Conservation (phyloP, 2,797 vertebrate genomes). For the Menidia menidia region DNA sequence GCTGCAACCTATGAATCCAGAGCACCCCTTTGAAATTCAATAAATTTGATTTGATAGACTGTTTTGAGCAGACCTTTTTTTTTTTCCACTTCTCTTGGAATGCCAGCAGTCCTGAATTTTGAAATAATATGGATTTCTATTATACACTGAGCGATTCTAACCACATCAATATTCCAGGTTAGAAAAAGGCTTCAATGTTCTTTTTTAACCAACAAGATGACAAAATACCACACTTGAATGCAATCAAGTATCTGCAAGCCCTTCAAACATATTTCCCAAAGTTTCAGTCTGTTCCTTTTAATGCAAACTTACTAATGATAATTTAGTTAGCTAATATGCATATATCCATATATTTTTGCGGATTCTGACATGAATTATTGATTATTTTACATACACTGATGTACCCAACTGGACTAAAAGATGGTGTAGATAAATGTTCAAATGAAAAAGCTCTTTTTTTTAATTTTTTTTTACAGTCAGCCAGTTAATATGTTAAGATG, state of each 20-base stretch:
- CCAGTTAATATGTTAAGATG: too few relatives aligned
- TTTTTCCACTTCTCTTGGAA: constrained; percentile 25
- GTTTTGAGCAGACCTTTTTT: constrained; percentile 57
- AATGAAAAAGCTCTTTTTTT: too few relatives aligned
- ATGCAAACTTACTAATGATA: not conserved
- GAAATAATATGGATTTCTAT: not conserved
- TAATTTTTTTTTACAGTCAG: too few relatives aligned
- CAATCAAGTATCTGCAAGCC: not conserved
- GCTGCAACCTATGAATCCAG: constrained; percentile 81
- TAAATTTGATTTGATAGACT: constrained; percentile 84
- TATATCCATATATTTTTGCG: not conserved
- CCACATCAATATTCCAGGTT: too few relatives aligned
- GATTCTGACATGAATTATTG: not conserved
- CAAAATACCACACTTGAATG: too few relatives aligned
- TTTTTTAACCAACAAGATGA: too few relatives aligned
- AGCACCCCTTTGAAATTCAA: constrained; percentile 81
- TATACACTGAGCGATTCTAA: too few relatives aligned
- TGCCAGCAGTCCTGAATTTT: not conserved
- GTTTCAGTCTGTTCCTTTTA: not conserved
- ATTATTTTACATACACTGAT: not conserved
- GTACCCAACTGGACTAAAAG: not conserved
- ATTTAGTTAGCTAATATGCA: not conserved
- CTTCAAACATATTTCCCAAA: not conserved
- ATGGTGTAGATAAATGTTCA: not conserved
- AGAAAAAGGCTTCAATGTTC: too few relatives aligned